Conservation (phyloP, 2,888 invertebrate species). For the Amphipyra berbera region DNA sequence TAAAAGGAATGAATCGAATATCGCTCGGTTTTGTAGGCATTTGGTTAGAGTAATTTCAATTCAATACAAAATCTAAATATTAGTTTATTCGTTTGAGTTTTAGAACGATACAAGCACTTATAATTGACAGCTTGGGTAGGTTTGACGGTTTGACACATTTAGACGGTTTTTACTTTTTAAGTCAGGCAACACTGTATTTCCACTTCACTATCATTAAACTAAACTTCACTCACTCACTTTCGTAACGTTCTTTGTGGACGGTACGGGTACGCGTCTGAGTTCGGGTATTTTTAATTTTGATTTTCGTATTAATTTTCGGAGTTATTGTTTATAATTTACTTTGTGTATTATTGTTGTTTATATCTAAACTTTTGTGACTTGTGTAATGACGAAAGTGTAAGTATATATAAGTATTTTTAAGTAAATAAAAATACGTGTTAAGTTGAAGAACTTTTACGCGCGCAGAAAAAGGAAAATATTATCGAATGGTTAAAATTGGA, state of each 20-base stretch:
- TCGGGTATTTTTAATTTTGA: constrained; percentile 46
- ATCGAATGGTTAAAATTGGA: background rate
- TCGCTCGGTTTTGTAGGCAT: too few species aligned
- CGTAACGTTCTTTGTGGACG: constrained; percentile 14
- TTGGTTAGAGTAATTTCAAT: too few species aligned
- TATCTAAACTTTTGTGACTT: constrained; percentile 7
- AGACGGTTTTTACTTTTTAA: too few species aligned
- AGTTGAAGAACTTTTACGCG: constrained; percentile 57
- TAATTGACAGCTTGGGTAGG: too few species aligned
- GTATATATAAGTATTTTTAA: constrained; percentile 14
- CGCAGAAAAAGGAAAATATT: constrained; percentile 21
- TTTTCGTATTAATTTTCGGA: constrained; percentile 38
- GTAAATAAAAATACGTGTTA: constrained; percentile 13
- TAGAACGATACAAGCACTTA: too few species aligned
- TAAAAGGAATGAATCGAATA: too few species aligned
- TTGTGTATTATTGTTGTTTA: background rate
- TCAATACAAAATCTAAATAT: too few species aligned
- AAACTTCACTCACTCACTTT: too few species aligned
- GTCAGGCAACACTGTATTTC: constrained; percentile 7
- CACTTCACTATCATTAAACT: too few species aligned
- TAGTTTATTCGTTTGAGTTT: too few species aligned
- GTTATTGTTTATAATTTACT: constrained; percentile 4
- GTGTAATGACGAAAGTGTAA: constrained; percentile 26
- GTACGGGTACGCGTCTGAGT: constrained; percentile 12
- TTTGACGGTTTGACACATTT: too few species aligned